Evolutionary conservation across 2,888 invertebrate genomes (phyloP).

Genomic region (Xestobium rufovillosum): DNA sequence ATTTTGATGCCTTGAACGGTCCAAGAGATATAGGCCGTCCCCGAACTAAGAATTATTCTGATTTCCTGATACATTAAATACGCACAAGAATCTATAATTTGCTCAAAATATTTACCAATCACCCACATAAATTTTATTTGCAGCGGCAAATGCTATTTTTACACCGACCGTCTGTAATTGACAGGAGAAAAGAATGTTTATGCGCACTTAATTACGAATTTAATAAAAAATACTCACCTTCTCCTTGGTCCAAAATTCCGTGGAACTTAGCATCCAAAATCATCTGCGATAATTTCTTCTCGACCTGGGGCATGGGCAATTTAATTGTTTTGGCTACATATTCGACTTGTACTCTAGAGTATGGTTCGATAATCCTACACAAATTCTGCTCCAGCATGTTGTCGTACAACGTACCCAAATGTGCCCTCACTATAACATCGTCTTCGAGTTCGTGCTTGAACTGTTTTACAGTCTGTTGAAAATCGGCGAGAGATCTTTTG

Average conservation of each 20-base stretch:
- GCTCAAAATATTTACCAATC: too few species aligned
- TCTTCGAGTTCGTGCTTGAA: conserved; percentile 87
- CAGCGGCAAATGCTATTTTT: too few species aligned
- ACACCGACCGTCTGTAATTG: too few species aligned
- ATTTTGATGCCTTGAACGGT: too few species aligned
- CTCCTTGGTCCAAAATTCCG: conserved; percentile 97
- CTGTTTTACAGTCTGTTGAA: conserved; percentile 80
- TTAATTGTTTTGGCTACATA: conserved; percentile 89
- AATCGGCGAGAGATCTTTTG: conserved; percentile 93
- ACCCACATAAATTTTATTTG: too few species aligned
- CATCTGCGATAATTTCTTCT: conserved; percentile 99
- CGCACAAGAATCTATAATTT: too few species aligned
- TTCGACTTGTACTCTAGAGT: conserved; percentile 90
- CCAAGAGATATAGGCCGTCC: too few species aligned
- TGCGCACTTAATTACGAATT: too few species aligned
- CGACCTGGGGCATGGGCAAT: conserved; percentile 83
- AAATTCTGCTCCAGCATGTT: conserved; percentile 99
- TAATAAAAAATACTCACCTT: too few species aligned
- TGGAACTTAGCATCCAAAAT: conserved; percentile 96
- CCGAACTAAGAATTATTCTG: too few species aligned
- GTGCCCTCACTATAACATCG: conserved; percentile 94
- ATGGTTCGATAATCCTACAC: conserved; percentile 97
- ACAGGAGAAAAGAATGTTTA: too few species aligned
- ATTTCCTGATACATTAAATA: too few species aligned
- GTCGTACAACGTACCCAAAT: conserved; percentile 93